Conservation (phyloP, 2,888 invertebrate genomes). For the Arrhopalites spinosus region DNA sequence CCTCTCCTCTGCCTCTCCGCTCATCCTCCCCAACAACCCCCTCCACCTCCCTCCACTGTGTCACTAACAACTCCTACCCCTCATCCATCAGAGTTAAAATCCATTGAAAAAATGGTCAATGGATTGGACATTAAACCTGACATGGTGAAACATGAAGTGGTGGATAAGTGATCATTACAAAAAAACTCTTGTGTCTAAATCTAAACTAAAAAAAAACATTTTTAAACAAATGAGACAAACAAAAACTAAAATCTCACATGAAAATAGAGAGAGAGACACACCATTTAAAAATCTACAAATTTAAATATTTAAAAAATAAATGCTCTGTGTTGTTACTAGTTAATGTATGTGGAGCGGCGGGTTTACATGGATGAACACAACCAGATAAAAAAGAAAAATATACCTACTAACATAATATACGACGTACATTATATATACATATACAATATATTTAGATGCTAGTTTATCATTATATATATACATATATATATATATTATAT, state of each 20-base stretch:
- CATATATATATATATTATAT: neutral
- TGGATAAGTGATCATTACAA: slow-evolving; percentile 54
- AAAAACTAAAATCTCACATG: neutral
- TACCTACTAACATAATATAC: slow-evolving; percentile 18
- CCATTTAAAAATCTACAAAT: neutral
- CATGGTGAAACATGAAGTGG: slow-evolving; percentile 53
- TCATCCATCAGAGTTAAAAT: slow-evolving; percentile 78
- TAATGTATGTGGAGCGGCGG: neutral
- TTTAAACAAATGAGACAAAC: neutral
- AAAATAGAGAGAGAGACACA: neutral
- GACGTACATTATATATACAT: slow-evolving; percentile 1
- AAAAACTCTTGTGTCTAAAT: neutral
- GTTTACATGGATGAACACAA: slow-evolving; percentile 13
- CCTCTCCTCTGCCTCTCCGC: slow-evolving; percentile 36
- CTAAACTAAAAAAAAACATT: neutral
- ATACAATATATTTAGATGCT: neutral
- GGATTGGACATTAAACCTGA: slow-evolving; percentile 80
- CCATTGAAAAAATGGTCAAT: slow-evolving; percentile 92
- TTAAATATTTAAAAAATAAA: neutral
- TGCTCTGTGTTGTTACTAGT: slow-evolving; percentile 2
- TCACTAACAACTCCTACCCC: slow-evolving; percentile 57
- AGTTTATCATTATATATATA: slow-evolving; percentile 16
- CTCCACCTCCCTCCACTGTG: slow-evolving; percentile 58
- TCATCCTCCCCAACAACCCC: slow-evolving; percentile 54
- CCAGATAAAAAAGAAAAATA: neutral